Evolutionary conservation across 2,888 invertebrate species (phyloP).

Genomic region (Altica lythri): DNA sequence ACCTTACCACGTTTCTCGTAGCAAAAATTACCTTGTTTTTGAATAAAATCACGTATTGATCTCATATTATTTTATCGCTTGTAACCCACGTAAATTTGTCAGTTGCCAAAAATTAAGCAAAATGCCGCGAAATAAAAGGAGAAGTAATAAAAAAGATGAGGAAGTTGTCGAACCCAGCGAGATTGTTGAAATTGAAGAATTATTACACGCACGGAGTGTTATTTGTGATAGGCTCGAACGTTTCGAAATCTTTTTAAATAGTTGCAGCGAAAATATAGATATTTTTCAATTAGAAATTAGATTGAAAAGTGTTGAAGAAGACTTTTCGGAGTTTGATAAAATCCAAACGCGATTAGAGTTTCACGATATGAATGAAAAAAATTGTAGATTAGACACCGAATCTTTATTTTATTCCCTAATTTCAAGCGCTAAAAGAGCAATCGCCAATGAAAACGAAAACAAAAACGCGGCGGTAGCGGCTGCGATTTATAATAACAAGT

Average conservation of each 20-base stretch:
- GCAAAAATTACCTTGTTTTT: too few species aligned
- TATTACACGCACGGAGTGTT: not conserved
- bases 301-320: not conserved
- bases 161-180: not conserved
- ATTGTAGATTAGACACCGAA: too few species aligned
- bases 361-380: not conserved
- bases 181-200: not conserved
- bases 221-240: not conserved
- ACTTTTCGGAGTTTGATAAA: constrained; percentile 1
- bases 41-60: too few species aligned
- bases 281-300: not conserved
- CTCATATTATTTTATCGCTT: too few species aligned
- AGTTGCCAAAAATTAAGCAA: too few species aligned
- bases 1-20: too few species aligned
- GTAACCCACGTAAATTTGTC: too few species aligned
- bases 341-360: not conserved
- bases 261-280: too few species aligned
- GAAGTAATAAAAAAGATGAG: too few species aligned
- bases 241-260: not conserved
- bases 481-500: not conserved
- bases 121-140: too few species aligned
- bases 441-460: not conserved
- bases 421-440: not conserved
- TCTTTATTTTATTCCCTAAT: not conserved
- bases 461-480: not conserved